These are phyloP conservation scores for Apomyelois bistriatella DNA, from an alignment of 2,888 invertebrate genomes.

Conservation along the genomic window DNA sequence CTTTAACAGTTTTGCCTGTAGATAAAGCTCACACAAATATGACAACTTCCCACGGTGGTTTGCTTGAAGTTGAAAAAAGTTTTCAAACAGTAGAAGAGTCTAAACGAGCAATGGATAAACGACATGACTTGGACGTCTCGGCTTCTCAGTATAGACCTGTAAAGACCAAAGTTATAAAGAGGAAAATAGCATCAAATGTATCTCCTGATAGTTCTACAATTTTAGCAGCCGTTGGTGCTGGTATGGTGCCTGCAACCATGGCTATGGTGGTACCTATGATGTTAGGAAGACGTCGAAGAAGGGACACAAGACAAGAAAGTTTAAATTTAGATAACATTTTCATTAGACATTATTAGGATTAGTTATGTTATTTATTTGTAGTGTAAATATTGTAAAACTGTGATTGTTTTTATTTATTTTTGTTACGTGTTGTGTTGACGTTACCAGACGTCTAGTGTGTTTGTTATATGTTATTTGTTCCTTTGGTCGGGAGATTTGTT, in stretches of 20 bases:
- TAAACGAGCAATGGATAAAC: conserved; percentile 61
- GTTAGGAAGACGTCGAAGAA: conserved; percentile 75
- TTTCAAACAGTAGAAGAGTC: conserved; percentile 85
- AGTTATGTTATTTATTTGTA: conserved; percentile 9
- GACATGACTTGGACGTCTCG: conserved; percentile 51
- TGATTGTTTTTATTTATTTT: conserved; percentile 11
- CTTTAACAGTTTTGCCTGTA: conserved; percentile 86
- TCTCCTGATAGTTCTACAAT: conserved; percentile 81
- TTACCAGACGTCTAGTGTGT: conserved; percentile 2
- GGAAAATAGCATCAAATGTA: conserved; percentile 52
- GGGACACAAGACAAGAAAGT: conserved; percentile 31
- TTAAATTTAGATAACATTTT: conserved; percentile 41
- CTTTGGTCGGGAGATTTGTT: not conserved
- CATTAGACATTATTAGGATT: conserved; percentile 32
- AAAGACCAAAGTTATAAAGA: conserved; percentile 50
- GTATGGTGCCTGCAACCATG: conserved; percentile 90
- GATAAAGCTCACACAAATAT: conserved; percentile 81
- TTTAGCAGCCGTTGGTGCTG: conserved; percentile 87
- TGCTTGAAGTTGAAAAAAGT: conserved; percentile 86
- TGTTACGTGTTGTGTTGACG: conserved; percentile 1
- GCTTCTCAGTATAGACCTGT: conserved; percentile 49
- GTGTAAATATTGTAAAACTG: conserved; percentile 21
- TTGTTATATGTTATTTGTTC: not conserved
- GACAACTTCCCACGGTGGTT: conserved; percentile 86
- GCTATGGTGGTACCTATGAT: conserved; percentile 90